These are phyloP conservation scores for Hirtodrosophila alboralis DNA, from an alignment of 2,888 invertebrate genomes.

Conservation along the genomic window DNA sequence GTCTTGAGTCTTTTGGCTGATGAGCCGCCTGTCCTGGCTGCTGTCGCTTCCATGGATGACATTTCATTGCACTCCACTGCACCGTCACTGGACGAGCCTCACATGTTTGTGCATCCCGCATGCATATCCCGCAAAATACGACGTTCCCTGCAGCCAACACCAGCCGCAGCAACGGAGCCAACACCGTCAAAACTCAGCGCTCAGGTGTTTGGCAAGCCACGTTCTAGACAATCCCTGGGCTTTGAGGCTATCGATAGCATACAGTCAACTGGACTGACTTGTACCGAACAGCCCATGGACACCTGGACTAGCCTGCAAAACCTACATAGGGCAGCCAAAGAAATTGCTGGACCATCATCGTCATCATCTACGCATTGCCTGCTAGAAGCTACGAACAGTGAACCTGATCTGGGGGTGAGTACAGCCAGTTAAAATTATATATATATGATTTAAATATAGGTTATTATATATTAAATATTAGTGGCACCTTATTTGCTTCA, in stretches of 20 bases:
- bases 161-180: slow-evolving; percentile 10
- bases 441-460: no score
- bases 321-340: slow-evolving; percentile 80
- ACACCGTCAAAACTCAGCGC: slow-evolving; percentile 86
- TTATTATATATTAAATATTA: no score
- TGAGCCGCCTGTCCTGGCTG: slow-evolving; percentile 43
- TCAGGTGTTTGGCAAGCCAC: slow-evolving; percentile 86
- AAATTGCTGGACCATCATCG: slow-evolving; percentile 29
- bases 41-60: slow-evolving; percentile 85
- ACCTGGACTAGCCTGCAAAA: slow-evolving; percentile 89
- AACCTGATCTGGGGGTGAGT: slow-evolving; percentile 87
- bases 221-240: slow-evolving; percentile 72
- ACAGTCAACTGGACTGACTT: slow-evolving; percentile 28
- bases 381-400: slow-evolving; percentile 86
- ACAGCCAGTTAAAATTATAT: background rate
- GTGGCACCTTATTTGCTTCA: no score
- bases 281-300: slow-evolving; percentile 65
- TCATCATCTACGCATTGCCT: slow-evolving; percentile 54
- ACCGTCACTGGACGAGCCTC: slow-evolving; percentile 60
- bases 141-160: slow-evolving; percentile 58
- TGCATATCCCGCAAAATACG: slow-evolving; percentile 61
- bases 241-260: slow-evolving; percentile 70
- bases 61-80: slow-evolving; percentile 85
- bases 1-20: slow-evolving; percentile 84
- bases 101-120: slow-evolving; percentile 70